Base-by-base conservation (phyloP, 2,797 vertebrate species). In the Anguilla obscura region DNA sequence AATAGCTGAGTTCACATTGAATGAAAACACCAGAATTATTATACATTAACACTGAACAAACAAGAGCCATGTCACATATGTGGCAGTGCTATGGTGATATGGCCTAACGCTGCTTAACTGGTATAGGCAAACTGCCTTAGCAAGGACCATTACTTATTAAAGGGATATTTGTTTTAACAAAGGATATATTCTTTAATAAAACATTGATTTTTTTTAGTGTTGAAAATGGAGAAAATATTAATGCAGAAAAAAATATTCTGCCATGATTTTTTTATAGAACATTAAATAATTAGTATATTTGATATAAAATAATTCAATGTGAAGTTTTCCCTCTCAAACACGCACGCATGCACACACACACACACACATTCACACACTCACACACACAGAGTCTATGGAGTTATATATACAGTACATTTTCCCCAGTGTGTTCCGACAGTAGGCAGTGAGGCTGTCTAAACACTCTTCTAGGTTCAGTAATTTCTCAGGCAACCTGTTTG, bases 391-490 rank as follows among this genome's bases (percentile, higher is more conserved):
- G 4, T 0, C 60, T 66, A 66, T 27, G n/a, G 63, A 66, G n/a
- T 66, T 66, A 66, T 27, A 66, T 1, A 66, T 12, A 10, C 6
- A 27, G 24, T 36, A 14, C 50, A 45, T 66, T 69, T 86, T 36
- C 56, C 80, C 69, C 27, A 36, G 30, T 85, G 12, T 50, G 69
- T 74, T 54, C 27, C 54, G 48, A 86, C 85, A 86, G 66, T 27
- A 30, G 48, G n/a, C 71, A 54, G n/a, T 33, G n/a, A n/a, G 86
- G 79, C 86, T 66, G 56, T 87, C n/a, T 48, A 87, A 60, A 60
- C 58, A 33, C 16, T 58, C 48, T 52, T 66, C 76, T 3, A 7
- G 27, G 56, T 83, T 66, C 40, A 56, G 52, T 56, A 58, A 87
- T 87, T 54, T 56, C 54, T 87, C 48, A 40, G 60, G 86, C 86